phyloP scores from a whole-genome alignment of 2,113 vertebrate genomes.

The Hippocampus barbouri region DNA sequence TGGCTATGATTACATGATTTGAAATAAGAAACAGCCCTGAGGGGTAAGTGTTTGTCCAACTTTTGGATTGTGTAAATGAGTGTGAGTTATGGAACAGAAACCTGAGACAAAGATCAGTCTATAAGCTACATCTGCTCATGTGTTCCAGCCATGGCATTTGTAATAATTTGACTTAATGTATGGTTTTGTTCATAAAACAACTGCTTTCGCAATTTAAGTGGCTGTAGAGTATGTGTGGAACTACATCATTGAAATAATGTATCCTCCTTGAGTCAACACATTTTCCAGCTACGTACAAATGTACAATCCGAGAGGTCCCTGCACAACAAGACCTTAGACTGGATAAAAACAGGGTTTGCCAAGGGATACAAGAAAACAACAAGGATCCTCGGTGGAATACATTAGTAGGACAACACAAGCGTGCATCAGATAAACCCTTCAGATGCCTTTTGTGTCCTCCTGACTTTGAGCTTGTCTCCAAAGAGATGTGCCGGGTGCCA shows the following conservation, averaged over 20 bases:
- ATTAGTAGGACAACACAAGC: slow-evolving; percentile 57
- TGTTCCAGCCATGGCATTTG: slow-evolving; percentile 5
- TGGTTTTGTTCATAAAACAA: no score
- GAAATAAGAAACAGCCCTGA: slow-evolving; percentile 16
- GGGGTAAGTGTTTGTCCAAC: slow-evolving; percentile 42
- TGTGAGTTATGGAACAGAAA: slow-evolving; percentile 11
- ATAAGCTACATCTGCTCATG: slow-evolving; percentile 23
- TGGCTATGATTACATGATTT: slow-evolving; percentile 7
- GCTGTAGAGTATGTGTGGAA: no score
- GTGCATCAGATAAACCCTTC: slow-evolving; percentile 64
- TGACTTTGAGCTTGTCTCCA: slow-evolving; percentile 72
- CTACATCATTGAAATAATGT: slow-evolving; percentile 8
- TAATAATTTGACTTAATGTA: no score
- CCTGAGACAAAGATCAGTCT: slow-evolving; percentile 24
- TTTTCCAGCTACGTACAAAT: neutral
- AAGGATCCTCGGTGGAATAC: slow-evolving; percentile 59
- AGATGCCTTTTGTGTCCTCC: slow-evolving; percentile 70
- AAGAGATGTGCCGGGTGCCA: slow-evolving; percentile 68
- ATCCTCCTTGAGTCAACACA: slow-evolving; percentile 22
- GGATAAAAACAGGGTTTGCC: slow-evolving; percentile 22
- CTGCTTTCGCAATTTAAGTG: no score
- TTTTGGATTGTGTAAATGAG: slow-evolving; percentile 45
- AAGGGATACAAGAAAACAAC: slow-evolving; percentile 32
- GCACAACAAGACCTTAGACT: slow-evolving; percentile 28
- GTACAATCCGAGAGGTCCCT: slow-evolving; percentile 15